Evolutionary conservation across 2,113 vertebrate genomes (phyloP).

Genomic region (Rhinopomastus cyanomelas): DNA sequence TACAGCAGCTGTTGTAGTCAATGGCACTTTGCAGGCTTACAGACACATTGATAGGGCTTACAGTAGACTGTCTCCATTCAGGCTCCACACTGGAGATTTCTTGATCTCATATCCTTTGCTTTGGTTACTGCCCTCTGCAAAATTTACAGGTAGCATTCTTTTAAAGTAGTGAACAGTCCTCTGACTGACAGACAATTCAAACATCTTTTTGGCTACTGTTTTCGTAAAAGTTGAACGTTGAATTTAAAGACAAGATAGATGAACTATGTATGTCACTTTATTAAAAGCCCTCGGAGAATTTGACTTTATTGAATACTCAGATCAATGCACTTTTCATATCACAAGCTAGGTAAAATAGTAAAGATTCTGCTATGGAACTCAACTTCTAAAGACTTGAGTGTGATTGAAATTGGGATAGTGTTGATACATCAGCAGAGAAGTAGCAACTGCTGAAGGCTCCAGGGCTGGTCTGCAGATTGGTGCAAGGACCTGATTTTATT

Average conservation of each 20-base stretch:
- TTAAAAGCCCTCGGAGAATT: background rate
- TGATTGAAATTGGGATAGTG: background rate
- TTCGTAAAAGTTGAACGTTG: background rate
- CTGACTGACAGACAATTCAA: background rate
- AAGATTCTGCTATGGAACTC: background rate
- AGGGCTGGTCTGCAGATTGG: background rate
- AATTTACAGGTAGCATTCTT: background rate
- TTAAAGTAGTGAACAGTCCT: background rate
- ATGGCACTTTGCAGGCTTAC: background rate
- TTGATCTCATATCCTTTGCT: background rate
- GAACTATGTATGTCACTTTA: background rate
- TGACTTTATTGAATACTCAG: background rate
- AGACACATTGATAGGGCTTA: background rate
- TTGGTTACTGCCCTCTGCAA: background rate
- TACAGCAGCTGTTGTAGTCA: background rate
- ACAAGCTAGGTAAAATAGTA: background rate
- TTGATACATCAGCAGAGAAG: background rate
- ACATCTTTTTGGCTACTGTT: background rate
- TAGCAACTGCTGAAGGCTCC: background rate
- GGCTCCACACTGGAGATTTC: background rate
- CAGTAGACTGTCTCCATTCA: background rate
- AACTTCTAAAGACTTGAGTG: accelerated
- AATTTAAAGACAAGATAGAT: background rate
- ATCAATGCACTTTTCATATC: background rate
- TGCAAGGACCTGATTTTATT: background rate